phyloP scores from a whole-genome alignment of 2,113 vertebrate genomes.

The Diadophis punctatus region DNA sequence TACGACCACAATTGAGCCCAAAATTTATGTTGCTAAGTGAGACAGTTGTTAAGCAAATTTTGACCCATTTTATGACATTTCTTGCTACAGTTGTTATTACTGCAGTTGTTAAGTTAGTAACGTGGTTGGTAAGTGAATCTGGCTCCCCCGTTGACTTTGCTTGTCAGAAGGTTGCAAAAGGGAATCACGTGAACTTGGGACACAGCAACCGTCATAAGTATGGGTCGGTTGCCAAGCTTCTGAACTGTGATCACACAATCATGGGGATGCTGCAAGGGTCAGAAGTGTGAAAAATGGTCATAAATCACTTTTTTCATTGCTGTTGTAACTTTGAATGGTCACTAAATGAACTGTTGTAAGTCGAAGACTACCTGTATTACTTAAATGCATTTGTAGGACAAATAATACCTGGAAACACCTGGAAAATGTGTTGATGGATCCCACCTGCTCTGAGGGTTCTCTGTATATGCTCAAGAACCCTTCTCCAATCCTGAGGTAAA shows the following conservation, averaged over 20 bases:
- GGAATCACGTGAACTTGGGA: background rate
- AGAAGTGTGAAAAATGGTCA: background rate
- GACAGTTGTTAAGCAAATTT: background rate
- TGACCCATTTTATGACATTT: background rate
- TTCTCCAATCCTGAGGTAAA: background rate
- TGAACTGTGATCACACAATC: background rate
- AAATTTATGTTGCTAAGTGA: background rate
- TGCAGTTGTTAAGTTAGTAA: background rate
- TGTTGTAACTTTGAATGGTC: background rate
- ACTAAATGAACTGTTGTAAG: background rate
- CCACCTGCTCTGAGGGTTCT: too few species aligned
- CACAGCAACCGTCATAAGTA: background rate
- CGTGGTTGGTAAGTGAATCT: background rate
- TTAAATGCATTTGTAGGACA: background rate
- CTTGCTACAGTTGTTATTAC: background rate
- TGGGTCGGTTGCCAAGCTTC: background rate
- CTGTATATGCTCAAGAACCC: background rate
- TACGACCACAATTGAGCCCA: background rate
- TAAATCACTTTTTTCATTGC: background rate
- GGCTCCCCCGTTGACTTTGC: background rate
- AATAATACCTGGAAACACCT: background rate
- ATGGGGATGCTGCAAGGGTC: background rate
- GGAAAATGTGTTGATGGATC: background rate
- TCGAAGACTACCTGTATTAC: background rate
- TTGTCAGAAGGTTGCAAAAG: background rate